Conservation (phyloP, 1,140 invertebrate species). For the Drosophila pseudoobscura region DNA sequence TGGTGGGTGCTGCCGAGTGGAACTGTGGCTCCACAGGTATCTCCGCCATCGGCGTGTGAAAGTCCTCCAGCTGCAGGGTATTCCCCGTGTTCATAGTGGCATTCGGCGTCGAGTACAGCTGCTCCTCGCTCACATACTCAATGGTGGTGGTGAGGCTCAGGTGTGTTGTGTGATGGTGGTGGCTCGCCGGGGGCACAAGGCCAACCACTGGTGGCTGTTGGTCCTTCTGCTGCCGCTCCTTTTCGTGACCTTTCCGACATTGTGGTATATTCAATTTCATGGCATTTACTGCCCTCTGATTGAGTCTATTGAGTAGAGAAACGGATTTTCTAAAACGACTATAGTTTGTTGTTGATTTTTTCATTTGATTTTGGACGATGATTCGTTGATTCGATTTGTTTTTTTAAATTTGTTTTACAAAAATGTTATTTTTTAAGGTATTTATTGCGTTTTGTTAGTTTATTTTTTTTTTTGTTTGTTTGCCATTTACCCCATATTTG, state of each 20-base stretch:
- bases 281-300: conserved; percentile 81
- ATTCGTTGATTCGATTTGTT: conserved; percentile 40
- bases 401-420: conserved; percentile 9
- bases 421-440: conserved; percentile 7
- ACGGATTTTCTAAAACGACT: conserved; percentile 83
- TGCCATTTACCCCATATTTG: conserved; percentile 59
- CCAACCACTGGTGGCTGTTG: conserved; percentile 2
- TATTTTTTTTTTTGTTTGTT: conserved; percentile 52
- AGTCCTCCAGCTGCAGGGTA: conserved; percentile 59
- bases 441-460: conserved; percentile 38
- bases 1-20: conserved; percentile 24
- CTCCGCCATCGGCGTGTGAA: conserved; percentile 72
- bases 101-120: conserved; percentile 78
- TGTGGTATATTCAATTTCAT: conserved; percentile 81
- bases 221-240: conserved; percentile 33
- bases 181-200: conserved; percentile 2
- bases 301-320: conserved; percentile 83
- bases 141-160: conserved; percentile 61
- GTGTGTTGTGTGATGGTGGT: conserved; percentile 18
- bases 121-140: conserved; percentile 71
- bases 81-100: conserved; percentile 53
- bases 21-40: conserved; percentile 48
- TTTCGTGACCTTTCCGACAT: conserved; percentile 39
- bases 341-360: conserved; percentile 46
- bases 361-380: conserved; percentile 38